Evolutionary conservation across 2,888 invertebrate species (phyloP), one percentile per base, ranked within the genome.

Genomic region (Eupithecia subfuscata): DNA sequence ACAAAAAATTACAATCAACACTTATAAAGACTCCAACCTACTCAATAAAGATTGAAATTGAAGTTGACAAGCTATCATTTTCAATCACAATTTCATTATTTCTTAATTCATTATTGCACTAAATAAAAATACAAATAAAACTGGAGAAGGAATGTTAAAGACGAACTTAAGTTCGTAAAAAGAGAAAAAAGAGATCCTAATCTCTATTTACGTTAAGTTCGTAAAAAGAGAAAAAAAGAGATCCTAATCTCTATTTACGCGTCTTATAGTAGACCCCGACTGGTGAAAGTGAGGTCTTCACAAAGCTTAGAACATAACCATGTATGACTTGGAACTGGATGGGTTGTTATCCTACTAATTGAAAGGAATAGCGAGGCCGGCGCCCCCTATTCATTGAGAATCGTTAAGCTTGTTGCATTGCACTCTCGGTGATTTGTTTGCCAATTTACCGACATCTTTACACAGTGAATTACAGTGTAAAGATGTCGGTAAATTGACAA

Each of bases 311-410:
- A 18, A 34, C 9, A 56, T 52, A 56, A 22, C 37, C 52, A 67
- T 37, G 52, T 43, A 60, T 69, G 63, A 60, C 72, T 70, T 71
- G 6, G 11, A 12, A 64, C 37, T 52, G 45, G 37, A 9, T 69
- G 25, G 18, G 67, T 65, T 45, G 64, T 25, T 71, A 56, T 22
- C 34, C n/a, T 68, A 68, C 73, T 75, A 25, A 79, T 75, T 76
- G 78, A 78, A 75, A 78, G 79, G 67, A 73, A 75, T 79, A 80
- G 75, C 80, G 75, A 89, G 91, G 88, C 86, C 91, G 90, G 86
- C 87, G 91, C 90, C 91, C 92, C 89, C 91, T 89, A 90, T 84
- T 87, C 85, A 88, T 88, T 90, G 87, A 86, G 83, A 85, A 86
- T 91, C 86, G 88, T 91, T 90, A 88, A 84, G 75, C 87, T 88